Percentiles rank a stretch among this genome's conserved stretches.
phyloP scores from a whole-genome alignment of 2,888 invertebrate genomes.

The Lapara coniferarum region DNA sequence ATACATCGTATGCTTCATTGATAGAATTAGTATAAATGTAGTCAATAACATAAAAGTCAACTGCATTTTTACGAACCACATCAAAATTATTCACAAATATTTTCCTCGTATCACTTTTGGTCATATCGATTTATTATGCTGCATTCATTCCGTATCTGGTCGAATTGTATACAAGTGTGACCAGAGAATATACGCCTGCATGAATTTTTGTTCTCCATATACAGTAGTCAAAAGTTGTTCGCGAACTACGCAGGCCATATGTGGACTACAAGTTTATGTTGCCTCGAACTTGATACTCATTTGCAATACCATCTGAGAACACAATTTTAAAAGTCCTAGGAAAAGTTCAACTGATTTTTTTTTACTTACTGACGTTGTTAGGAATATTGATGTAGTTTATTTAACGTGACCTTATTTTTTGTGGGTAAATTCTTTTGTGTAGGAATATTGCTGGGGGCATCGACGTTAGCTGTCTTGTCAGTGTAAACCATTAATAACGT shows the following conservation, averaged over 20 bases:
- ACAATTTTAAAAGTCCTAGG: constrained; percentile 15
- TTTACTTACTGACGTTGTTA: constrained; percentile 18
- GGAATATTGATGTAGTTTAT: constrained; percentile 18
- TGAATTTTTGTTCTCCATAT: constrained; percentile 15
- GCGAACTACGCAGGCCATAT: constrained; percentile 26
- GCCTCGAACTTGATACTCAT: constrained; percentile 32
- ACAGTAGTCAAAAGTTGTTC: constrained; percentile 25
- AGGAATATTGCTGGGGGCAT: constrained; percentile 11
- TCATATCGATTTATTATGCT: constrained; percentile 14
- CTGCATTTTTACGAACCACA: neutral
- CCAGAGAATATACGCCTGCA: neutral
- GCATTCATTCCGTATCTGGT: constrained; percentile 12
- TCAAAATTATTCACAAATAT: constrained; percentile 2
- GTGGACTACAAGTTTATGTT: constrained; percentile 18
- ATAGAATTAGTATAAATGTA: neutral
- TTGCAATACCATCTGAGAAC: constrained; percentile 14
- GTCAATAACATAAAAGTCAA: neutral
- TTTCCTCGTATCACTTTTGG: constrained; percentile 18
- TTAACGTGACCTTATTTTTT: constrained; percentile 21
- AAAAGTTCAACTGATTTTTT: neutral
- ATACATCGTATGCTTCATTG: neutral
- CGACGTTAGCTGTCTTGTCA: constrained; percentile 1
- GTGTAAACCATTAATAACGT: neutral
- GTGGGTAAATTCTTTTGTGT: constrained; percentile 11
- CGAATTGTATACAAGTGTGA: constrained; percentile 3